Conservation (phyloP, 1,140 invertebrate genomes). For the Drosophila pachea region DNA sequence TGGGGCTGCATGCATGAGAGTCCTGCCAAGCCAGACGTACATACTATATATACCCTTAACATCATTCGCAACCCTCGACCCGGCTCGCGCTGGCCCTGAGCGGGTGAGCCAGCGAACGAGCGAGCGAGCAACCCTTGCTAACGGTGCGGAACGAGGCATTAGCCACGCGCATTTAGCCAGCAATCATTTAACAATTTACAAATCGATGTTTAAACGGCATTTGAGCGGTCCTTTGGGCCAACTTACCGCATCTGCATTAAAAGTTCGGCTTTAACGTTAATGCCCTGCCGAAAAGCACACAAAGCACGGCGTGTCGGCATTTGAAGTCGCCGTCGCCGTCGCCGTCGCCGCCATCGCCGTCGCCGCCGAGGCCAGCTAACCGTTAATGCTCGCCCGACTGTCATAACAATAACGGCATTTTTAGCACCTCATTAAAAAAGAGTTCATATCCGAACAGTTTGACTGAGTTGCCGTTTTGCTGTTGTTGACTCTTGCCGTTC, state of each 20-base stretch:
- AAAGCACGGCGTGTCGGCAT: slow-evolving; percentile 30
- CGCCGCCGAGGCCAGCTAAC: slow-evolving; percentile 17
- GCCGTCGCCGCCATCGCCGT: no score
- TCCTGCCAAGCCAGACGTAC: slow-evolving; percentile 24
- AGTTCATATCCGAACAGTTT: slow-evolving; percentile 70
- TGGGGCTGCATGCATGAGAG: slow-evolving; percentile 36
- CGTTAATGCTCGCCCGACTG: slow-evolving; percentile 67
- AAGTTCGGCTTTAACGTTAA: slow-evolving; percentile 63
- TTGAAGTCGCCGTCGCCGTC: background rate
- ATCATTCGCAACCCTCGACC: slow-evolving; percentile 10
- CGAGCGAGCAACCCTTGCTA: slow-evolving; percentile 60
- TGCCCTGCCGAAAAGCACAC: slow-evolving; percentile 45
- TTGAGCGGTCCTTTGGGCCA: slow-evolving; percentile 31
- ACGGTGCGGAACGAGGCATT: slow-evolving; percentile 51
- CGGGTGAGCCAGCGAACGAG: background rate
- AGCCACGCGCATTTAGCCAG: slow-evolving; percentile 71
- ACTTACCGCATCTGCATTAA: slow-evolving; percentile 31
- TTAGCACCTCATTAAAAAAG: slow-evolving; percentile 78
- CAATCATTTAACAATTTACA: slow-evolving; percentile 78
- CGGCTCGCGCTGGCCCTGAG: background rate
- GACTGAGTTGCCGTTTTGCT: slow-evolving; percentile 43
- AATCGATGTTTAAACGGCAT: slow-evolving; percentile 74
- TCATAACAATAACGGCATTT: slow-evolving; percentile 77
- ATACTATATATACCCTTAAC: slow-evolving; percentile 24
- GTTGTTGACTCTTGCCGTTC: slow-evolving; percentile 14